Base-by-base conservation (phyloP, 2,113 vertebrate species). In the Triplophysa rosa region DNA sequence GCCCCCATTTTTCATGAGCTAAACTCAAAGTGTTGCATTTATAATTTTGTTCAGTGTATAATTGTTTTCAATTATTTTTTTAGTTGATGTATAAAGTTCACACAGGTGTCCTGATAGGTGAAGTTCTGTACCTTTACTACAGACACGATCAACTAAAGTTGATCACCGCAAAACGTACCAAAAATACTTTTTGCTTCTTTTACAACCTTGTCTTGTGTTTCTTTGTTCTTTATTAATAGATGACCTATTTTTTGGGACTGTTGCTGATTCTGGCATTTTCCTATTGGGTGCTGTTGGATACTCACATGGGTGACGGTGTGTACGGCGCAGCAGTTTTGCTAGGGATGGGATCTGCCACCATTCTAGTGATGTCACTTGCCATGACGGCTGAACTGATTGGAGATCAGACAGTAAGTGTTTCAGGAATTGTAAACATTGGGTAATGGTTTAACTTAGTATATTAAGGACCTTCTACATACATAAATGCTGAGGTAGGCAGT, bases 371-470 rank as follows among this genome's bases (percentile, higher is more conserved):
- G 8, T 98, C 97, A 0, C 92, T 99, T 13, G 87, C 97, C 77
- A 98, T 99, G 96, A 98, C 97, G 0, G 96, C 97, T 0, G 97
- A 99, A 84, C 97, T 99, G 85, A 98, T 99, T 0, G 94, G 93
- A 3, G 84, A 93, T 23, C 93, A 99, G 88, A 96, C 96, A 81
- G 97, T 98, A 89, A 75, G 89, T 17, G 6, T 4, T 17, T 7
- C 47, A 49, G 29, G 11, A 58, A 72, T 13, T 2, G 5, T 52
- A 52, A 52, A 52, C 67, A 33, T 33, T 17, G 29, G 11, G 24
- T 47, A 29, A 11, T 8, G 52, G 47, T 54, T 33, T 70, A n/a
- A 54, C 12, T 33, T 12, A 2, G 17, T 1, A 11, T 14, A 12
- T 52, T 52, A 6, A 45, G 11, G 42, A 10, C 49, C 49, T 54